Evolutionary conservation across 2,797 vertebrate species (phyloP).

Genomic region (Tenualosa thibaudeaui): DNA sequence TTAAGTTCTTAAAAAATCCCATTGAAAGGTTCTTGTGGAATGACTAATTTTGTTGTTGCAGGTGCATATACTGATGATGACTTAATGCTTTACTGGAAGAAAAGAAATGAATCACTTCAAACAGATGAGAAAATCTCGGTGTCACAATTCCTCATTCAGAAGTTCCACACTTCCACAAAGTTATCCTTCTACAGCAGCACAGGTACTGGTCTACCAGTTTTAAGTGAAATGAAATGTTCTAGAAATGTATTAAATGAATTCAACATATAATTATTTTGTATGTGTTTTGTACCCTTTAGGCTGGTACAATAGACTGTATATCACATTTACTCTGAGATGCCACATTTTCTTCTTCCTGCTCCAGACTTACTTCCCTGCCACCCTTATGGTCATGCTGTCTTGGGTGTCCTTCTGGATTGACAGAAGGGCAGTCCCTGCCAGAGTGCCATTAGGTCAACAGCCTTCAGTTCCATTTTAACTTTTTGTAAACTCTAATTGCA

Average conservation of each 20-base stretch:
- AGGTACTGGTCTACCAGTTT: constrained; percentile 63
- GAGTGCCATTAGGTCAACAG: constrained; percentile 81
- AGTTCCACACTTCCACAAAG: constrained; percentile 88
- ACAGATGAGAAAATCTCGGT: constrained; percentile 89
- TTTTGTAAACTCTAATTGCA: no score
- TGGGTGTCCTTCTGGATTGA: constrained; percentile 86
- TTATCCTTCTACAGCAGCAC: constrained; percentile 94
- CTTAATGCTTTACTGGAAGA: constrained; percentile 93
- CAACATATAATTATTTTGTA: neutral
- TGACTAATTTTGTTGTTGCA: constrained; percentile 44
- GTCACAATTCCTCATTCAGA: constrained; percentile 92
- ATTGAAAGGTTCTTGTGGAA: neutral
- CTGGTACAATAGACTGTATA: constrained; percentile 85
- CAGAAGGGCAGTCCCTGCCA: constrained; percentile 79
- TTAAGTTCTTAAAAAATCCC: neutral
- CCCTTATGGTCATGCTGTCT: constrained; percentile 84
- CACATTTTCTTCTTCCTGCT: constrained; percentile 85
- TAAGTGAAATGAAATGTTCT: neutral
- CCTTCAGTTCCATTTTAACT: no score
- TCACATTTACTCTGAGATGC: constrained; percentile 81
- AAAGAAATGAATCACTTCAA: constrained; percentile 86
- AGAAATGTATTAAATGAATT: neutral
- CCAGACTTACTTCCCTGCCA: constrained; percentile 82
- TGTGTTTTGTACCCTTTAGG: constrained; percentile 61
- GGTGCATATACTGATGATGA: constrained; percentile 93